A percentile compares a stretch with the other conserved stretches of the same genome.
Conservation (phyloP, 2,113 vertebrate species). For the Lophochroa leadbeateri region DNA sequence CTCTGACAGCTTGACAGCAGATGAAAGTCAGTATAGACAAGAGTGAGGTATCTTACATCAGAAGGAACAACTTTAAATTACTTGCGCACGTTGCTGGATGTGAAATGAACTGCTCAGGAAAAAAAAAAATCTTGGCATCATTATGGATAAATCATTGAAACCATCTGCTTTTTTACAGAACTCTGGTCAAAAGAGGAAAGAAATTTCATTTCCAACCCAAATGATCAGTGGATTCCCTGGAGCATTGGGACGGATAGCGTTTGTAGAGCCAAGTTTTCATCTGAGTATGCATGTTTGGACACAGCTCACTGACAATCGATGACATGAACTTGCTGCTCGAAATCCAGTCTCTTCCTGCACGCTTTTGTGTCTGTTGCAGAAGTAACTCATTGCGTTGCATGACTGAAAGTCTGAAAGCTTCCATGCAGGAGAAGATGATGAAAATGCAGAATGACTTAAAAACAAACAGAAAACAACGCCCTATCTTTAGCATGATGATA, state of each 20-base stretch:
- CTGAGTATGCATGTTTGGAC: neutral
- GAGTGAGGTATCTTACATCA: neutral
- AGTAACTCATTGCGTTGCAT: neutral
- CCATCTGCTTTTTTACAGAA: conserved; percentile 29
- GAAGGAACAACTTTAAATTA: neutral
- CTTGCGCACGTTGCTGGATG: neutral
- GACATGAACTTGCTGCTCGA: neutral
- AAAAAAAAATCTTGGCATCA: neutral
- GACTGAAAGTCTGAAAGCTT: neutral
- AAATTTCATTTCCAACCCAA: neutral
- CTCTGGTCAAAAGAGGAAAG: neutral
- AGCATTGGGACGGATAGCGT: neutral
- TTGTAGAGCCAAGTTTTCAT: neutral
- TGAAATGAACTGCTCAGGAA: neutral
- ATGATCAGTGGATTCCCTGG: neutral
- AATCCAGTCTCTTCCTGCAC: neutral
- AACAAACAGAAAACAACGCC: neutral
- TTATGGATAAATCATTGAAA: conserved; percentile 5
- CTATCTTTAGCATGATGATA: neutral
- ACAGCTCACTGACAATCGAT: neutral
- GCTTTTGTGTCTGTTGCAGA: neutral
- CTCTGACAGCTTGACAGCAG: neutral
- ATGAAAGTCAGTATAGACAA: neutral
- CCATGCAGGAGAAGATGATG: neutral
- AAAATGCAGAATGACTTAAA: neutral